Evolutionary conservation across 2,797 vertebrate species (phyloP).

Genomic region (Enteromius argenteus): DNA sequence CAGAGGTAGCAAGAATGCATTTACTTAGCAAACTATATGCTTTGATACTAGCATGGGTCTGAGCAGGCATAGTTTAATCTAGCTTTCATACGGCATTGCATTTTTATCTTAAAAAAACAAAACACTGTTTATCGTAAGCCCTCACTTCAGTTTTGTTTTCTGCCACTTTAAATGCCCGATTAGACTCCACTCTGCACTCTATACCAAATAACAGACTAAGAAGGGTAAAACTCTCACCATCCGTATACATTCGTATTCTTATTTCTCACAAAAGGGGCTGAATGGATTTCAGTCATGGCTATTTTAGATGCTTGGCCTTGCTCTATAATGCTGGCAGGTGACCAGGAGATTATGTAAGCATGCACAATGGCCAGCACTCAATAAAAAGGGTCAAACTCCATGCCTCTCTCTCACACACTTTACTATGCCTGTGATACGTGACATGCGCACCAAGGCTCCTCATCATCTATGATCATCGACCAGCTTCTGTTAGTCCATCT

Average conservation of each 20-base stretch:
- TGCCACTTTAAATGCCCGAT: too few relatives aligned
- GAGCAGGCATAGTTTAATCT: background rate
- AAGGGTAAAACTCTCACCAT: background rate
- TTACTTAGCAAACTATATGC: background rate
- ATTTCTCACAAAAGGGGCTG: background rate
- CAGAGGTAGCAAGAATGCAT: too few relatives aligned
- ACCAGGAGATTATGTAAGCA: slow-evolving; percentile 5
- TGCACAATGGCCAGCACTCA: background rate
- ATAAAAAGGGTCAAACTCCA: background rate
- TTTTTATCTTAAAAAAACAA: background rate
- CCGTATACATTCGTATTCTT: background rate
- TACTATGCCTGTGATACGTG: background rate
- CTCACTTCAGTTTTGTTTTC: too few relatives aligned
- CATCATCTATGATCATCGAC: background rate
- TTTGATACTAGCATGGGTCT: background rate
- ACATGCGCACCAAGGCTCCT: background rate
- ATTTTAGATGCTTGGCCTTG: background rate
- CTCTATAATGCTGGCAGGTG: slow-evolving; percentile 1
- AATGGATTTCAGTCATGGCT: background rate
- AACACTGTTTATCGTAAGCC: background rate
- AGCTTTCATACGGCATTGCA: background rate
- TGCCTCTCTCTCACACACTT: background rate
- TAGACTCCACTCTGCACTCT: background rate
- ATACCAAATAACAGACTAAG: background rate
- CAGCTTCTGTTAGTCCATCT: background rate